Conservation (phyloP, 2,113 vertebrate species). For the human (Homo sapiens) region DNA sequence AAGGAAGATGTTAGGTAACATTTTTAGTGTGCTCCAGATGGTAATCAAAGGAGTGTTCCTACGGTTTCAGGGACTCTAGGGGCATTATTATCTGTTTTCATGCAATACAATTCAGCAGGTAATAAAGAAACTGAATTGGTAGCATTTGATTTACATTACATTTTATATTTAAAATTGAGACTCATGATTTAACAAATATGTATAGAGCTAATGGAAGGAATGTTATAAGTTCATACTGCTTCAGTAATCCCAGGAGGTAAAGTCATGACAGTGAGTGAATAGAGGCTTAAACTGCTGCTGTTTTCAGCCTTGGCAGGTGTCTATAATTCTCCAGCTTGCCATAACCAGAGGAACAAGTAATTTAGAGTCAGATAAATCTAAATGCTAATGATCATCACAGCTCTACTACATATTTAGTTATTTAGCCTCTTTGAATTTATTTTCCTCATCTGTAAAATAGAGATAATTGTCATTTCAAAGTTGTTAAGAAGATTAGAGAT, state of each 20-base stretch:
- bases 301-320: neutral
- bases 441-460: neutral
- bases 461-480: neutral
- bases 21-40: neutral
- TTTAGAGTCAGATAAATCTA: neutral
- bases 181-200: neutral
- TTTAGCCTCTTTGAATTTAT: neutral
- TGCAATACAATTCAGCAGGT: neutral
- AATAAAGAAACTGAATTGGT: neutral
- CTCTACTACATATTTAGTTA: neutral
- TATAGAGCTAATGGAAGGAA: neutral
- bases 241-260: neutral
- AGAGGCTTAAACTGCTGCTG: neutral
- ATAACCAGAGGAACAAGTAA: neutral
- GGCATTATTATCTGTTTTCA: neutral
- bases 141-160: neutral
- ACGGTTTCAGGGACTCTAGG: neutral
- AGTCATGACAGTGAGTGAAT: neutral
- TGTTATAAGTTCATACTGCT: neutral
- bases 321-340: slow-evolving; percentile 4
- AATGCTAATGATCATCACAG: neutral
- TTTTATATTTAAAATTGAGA: neutral
- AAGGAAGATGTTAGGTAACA: neutral
- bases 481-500: neutral
- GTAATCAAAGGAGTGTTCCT: neutral